Conservation (phyloP, 2,888 invertebrate genomes). For the Dicyrtoma fusca region DNA sequence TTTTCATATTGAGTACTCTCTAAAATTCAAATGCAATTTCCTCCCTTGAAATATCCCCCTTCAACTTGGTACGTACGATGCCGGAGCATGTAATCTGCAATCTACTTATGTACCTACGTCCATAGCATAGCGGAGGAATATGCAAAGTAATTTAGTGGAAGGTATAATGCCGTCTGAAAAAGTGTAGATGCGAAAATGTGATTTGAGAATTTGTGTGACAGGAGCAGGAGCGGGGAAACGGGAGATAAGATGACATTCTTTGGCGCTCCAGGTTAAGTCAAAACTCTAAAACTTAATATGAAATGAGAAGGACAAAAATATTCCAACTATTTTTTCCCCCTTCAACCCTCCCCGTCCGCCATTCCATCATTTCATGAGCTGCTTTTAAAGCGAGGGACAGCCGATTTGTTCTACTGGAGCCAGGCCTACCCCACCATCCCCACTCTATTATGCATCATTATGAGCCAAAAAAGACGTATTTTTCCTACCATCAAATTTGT, state of each 20-base stretch:
- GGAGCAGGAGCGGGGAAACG: neutral
- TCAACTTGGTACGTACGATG: no score
- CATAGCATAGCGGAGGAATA: neutral
- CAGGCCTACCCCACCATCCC: neutral
- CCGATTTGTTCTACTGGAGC: no score
- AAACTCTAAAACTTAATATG: conserved; percentile 23
- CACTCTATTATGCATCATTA: neutral
- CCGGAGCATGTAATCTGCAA: no score
- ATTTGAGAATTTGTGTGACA: conserved; percentile 29
- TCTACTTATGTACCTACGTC: neutral
- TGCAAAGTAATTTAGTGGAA: conserved; percentile 27
- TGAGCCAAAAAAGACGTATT: neutral
- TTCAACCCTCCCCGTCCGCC: neutral
- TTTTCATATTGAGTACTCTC: no score
- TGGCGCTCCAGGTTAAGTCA: neutral
- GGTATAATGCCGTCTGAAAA: neutral
- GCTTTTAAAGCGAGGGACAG: no score
- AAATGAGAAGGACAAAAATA: conserved; percentile 2
- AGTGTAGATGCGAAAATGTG: conserved; percentile 18
- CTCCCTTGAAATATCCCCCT: no score
- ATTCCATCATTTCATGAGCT: no score
- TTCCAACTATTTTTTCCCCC: conserved; percentile 14
- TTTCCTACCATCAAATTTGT: neutral
- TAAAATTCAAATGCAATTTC: no score
- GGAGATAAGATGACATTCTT: conserved; percentile 23